A percentile compares a stretch with the other conserved stretches of the same genome.
Conservation (phyloP, 1,140 invertebrate genomes). For the Zophobas morio region DNA sequence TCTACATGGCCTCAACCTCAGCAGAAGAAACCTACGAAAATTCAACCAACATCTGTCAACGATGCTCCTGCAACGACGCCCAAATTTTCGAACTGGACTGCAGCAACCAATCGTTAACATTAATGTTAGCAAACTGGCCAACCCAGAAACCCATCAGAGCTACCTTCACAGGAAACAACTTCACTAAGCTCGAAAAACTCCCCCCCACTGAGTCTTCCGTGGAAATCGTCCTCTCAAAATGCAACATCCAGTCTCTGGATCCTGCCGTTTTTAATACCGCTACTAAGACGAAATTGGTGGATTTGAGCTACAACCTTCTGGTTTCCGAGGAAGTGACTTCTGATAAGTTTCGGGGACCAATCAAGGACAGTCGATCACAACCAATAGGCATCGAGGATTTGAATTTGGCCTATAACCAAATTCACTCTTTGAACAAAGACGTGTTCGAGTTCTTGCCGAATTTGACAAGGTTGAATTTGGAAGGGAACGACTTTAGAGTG, state of each 20-base stretch:
- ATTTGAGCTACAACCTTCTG: slow-evolving; percentile 81
- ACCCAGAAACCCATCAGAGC: slow-evolving; percentile 63
- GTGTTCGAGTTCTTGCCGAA: slow-evolving; percentile 80
- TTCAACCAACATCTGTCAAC: slow-evolving; percentile 1
- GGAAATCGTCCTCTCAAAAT: slow-evolving; percentile 68
- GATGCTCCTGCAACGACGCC: slow-evolving; percentile 10
- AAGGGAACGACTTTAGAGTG: slow-evolving; percentile 77
- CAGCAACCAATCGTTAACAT: slow-evolving; percentile 59
- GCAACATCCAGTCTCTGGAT: slow-evolving; percentile 73
- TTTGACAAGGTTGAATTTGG: slow-evolving; percentile 76
- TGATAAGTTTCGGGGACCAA: slow-evolving; percentile 75
- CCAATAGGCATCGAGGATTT: slow-evolving; percentile 76
- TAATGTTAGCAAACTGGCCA: slow-evolving; percentile 69
- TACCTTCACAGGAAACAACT: slow-evolving; percentile 67
- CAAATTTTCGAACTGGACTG: slow-evolving; percentile 63
- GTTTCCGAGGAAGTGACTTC: slow-evolving; percentile 66
- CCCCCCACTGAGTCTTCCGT: slow-evolving; percentile 65
- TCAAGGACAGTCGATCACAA: slow-evolving; percentile 72
- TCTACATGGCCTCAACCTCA: background rate
- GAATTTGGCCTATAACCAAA: slow-evolving; percentile 77
- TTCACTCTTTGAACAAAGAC: slow-evolving; percentile 77
- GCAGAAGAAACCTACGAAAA: slow-evolving; percentile 29
- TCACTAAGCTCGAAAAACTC: slow-evolving; percentile 66
- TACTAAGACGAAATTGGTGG: slow-evolving; percentile 75
- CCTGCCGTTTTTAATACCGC: slow-evolving; percentile 76